Conservation (phyloP, 1,140 invertebrate species). For the Caerostris darwini region DNA sequence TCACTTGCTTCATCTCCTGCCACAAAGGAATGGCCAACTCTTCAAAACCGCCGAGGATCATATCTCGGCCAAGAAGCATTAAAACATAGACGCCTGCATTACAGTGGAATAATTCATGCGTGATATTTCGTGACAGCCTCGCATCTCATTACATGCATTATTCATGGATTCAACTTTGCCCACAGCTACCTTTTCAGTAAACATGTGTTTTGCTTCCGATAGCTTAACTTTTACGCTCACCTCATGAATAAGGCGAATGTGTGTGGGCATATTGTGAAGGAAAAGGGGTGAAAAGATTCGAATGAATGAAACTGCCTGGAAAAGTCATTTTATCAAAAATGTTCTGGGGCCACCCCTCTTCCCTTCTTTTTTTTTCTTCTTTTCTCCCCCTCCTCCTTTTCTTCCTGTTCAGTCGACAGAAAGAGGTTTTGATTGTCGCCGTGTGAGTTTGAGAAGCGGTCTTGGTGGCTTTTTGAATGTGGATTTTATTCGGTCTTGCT, state of each 20-base stretch:
- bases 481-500: conserved; percentile 12
- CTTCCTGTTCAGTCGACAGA: neutral
- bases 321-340: conserved; percentile 63
- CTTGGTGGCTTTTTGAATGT: neutral
- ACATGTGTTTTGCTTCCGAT: conserved; percentile 72
- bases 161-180: conserved; percentile 72
- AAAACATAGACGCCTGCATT: conserved; percentile 40
- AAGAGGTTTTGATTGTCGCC: conserved; percentile 35
- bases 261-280: neutral
- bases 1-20: neutral
- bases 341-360: neutral
- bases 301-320: conserved; percentile 66
- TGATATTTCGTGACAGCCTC: conserved; percentile 65
- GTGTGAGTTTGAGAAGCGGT: neutral
- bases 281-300: neutral
- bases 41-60: neutral
- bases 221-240: conserved; percentile 49
- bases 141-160: conserved; percentile 73
- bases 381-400: neutral
- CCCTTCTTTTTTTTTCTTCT: neutral
- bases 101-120: conserved; percentile 70
- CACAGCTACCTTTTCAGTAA: conserved; percentile 60
- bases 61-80: conserved; percentile 16
- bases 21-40: neutral
- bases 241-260: conserved; percentile 25